These are phyloP conservation scores for Cheilosia impressa DNA, from an alignment of 2,888 invertebrate species.

Conservation along the genomic window DNA sequence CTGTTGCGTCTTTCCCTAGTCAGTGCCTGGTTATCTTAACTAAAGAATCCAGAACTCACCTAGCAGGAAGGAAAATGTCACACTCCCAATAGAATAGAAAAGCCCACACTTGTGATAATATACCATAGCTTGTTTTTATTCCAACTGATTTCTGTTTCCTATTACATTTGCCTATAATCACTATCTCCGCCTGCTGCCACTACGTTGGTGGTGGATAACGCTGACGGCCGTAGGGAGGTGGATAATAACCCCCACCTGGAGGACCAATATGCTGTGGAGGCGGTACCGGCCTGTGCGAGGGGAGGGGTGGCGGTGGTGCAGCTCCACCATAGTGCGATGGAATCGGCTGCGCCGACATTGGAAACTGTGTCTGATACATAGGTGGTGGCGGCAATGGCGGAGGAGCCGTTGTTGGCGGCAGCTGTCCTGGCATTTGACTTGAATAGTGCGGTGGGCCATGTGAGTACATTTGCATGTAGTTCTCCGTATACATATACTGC, in stretches of 20 bases:
- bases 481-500: slow-evolving; percentile 83
- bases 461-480: slow-evolving; percentile 83
- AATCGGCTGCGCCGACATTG: slow-evolving; percentile 76
- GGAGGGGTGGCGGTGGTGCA: slow-evolving; percentile 54
- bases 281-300: slow-evolving; percentile 75
- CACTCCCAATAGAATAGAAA: background rate
- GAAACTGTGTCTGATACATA: slow-evolving; percentile 70
- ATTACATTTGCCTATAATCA: slow-evolving; percentile 55
- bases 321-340: slow-evolving; percentile 65
- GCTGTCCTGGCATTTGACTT: slow-evolving; percentile 74
- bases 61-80: background rate
- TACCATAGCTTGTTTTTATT: slow-evolving; percentile 50
- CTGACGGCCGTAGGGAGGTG: slow-evolving; percentile 75
- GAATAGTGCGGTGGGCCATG: slow-evolving; percentile 78
- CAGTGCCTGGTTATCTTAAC: too few relatives aligned
- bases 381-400: slow-evolving; percentile 79
- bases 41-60: too few relatives aligned
- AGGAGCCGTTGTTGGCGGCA: slow-evolving; percentile 79
- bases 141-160: slow-evolving; percentile 35
- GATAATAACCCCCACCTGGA: slow-evolving; percentile 75
- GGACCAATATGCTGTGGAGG: slow-evolving; percentile 83
- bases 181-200: slow-evolving; percentile 13
- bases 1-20: too few relatives aligned
- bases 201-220: slow-evolving; percentile 75
- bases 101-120: slow-evolving; percentile 21